A percentile compares a stretch with the other conserved stretches of the same genome.
These are phyloP conservation scores for Drosophila lutescens DNA, from an alignment of 2,888 invertebrate genomes.

Conservation along the genomic window DNA sequence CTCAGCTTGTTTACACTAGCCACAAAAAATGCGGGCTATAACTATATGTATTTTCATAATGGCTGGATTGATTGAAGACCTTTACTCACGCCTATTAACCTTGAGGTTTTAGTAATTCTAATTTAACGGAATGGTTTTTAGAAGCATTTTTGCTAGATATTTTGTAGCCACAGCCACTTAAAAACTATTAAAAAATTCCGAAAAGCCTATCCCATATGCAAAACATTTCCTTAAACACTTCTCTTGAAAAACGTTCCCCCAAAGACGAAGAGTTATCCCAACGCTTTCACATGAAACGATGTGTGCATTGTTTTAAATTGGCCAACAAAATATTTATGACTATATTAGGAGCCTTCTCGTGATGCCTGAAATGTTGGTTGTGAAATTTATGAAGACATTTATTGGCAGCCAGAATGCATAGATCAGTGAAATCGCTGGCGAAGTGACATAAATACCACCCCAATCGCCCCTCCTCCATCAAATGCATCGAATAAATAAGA, in stretches of 20 bases:
- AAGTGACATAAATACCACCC: conserved; percentile 67
- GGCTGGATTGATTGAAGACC: conserved; percentile 16
- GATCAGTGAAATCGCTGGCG: conserved; percentile 68
- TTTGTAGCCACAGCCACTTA: not conserved
- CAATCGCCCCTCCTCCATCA: not conserved
- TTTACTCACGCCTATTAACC: conserved; percentile 74
- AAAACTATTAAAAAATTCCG: not conserved
- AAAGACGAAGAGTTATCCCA: conserved; percentile 21
- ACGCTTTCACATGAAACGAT: conserved; percentile 46
- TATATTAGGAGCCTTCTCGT: conserved; percentile 49
- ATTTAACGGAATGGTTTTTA: not conserved
- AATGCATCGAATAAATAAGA: conserved; percentile 60
- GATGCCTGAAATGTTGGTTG: conserved; percentile 57
- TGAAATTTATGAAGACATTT: conserved; percentile 82
- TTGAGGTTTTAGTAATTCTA: conserved; percentile 28
- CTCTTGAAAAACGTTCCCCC: not conserved
- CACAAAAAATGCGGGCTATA: conserved; percentile 54
- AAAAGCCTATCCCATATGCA: not conserved
- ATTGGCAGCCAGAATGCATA: conserved; percentile 74
- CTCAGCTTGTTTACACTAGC: conserved; percentile 17
- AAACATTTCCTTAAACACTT: conserved; percentile 7
- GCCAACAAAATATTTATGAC: conserved; percentile 65
- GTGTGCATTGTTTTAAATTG: conserved; percentile 59
- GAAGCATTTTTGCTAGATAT: not conserved
- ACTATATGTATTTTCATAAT: conserved; percentile 27